Percentiles rank a stretch among this genome's conserved stretches.
Evolutionary conservation across 2,888 invertebrate species (phyloP).

Genomic region (Drosophila rubida): DNA sequence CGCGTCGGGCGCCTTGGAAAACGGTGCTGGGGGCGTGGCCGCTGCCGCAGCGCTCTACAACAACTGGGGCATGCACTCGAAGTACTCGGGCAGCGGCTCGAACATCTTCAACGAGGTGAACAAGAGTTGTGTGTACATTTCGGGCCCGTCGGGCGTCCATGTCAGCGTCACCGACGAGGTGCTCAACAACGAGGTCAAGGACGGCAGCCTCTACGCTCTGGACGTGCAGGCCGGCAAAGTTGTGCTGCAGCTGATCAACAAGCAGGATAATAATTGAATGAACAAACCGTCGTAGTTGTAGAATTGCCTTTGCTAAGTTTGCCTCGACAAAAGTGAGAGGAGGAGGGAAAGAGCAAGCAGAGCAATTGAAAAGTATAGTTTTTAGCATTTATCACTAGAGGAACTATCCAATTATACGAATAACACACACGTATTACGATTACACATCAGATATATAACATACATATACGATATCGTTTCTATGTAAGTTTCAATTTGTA

Average conservation of each 20-base stretch:
- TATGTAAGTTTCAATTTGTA: constrained; percentile 68
- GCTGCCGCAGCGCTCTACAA: constrained; percentile 62
- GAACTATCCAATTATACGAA: constrained; percentile 12
- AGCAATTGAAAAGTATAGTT: constrained; percentile 55
- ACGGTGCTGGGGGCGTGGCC: constrained; percentile 42
- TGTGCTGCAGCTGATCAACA: constrained; percentile 85
- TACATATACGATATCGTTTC: constrained; percentile 25
- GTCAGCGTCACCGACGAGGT: constrained; percentile 94
- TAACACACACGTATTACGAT: constrained; percentile 33
- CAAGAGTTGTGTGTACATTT: constrained; percentile 88
- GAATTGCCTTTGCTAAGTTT: constrained; percentile 24
- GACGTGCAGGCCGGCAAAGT: constrained; percentile 86
- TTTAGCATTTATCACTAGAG: constrained; percentile 65
- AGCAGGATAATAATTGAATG: constrained; percentile 79
- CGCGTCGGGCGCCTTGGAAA: constrained; percentile 68
- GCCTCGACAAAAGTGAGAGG: not conserved
- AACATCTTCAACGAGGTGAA: constrained; percentile 86
- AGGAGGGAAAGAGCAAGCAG: not conserved
- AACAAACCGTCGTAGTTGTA: constrained; percentile 16
- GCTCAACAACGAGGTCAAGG: constrained; percentile 91
- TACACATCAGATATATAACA: constrained; percentile 16
- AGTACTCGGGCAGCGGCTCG: constrained; percentile 85
- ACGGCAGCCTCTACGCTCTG: constrained; percentile 90
- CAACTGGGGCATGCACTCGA: constrained; percentile 83
- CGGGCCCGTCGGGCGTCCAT: constrained; percentile 93